phyloP scores from a whole-genome alignment of 2,113 vertebrate species.

The Pyxicephalus adspersus region DNA sequence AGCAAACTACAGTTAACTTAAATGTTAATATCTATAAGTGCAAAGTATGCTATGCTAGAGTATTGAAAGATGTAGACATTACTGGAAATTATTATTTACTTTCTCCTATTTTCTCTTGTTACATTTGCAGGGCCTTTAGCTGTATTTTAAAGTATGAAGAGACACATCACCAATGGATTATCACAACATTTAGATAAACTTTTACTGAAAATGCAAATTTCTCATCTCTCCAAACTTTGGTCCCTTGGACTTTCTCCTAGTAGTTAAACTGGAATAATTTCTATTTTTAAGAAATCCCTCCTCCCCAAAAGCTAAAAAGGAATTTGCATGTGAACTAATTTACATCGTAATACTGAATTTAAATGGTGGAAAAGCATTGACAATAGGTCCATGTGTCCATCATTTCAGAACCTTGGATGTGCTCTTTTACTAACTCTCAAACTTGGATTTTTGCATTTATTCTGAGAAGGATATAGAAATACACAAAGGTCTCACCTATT shows the following conservation, averaged over 20 bases:
- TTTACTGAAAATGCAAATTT: conserved; percentile 12
- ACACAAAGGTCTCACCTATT: not conserved
- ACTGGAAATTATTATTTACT: too few relatives aligned
- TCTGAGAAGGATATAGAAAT: not conserved
- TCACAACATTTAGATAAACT: conserved; percentile 24
- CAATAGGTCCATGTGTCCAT: not conserved
- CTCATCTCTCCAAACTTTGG: not conserved
- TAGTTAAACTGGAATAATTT: conserved; percentile 32
- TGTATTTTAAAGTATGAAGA: conserved; percentile 13
- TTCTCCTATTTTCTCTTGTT: too few relatives aligned
- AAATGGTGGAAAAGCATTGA: not conserved
- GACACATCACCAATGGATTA: conserved; percentile 23
- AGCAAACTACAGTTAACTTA: too few relatives aligned
- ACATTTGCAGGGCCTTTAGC: not conserved
- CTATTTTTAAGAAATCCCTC: conserved; percentile 38
- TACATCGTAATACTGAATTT: conserved; percentile 7
- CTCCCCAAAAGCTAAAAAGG: conserved; percentile 27
- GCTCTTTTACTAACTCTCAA: not conserved
- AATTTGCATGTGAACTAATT: conserved; percentile 28
- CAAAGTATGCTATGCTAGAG: too few relatives aligned
- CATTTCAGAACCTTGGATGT: not conserved
- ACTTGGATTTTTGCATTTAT: not conserved
- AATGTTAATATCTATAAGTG: too few relatives aligned
- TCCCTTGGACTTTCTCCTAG: conserved; percentile 35
- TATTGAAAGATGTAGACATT: too few relatives aligned